phyloP scores from a whole-genome alignment of 1,140 invertebrate species.

The Lepidotrigona ventralis region DNA sequence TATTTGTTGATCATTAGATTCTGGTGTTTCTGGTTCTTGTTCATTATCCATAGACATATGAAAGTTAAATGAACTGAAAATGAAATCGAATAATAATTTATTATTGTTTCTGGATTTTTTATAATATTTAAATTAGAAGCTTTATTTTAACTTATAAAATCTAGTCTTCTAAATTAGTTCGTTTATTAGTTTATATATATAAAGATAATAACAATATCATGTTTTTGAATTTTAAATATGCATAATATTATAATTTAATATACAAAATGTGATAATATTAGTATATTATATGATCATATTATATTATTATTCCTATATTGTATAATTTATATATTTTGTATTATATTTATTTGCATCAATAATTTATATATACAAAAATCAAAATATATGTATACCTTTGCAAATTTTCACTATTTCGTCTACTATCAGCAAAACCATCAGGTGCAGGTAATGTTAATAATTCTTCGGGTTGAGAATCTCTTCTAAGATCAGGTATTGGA shows the following conservation, averaged over 20 bases:
- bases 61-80: slow-evolving; percentile 70
- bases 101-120: slow-evolving; percentile 15
- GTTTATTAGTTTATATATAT: neutral
- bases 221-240: neutral
- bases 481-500: slow-evolving; percentile 84
- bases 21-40: slow-evolving; percentile 40
- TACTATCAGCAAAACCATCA: slow-evolving; percentile 87
- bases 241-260: neutral
- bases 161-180: neutral
- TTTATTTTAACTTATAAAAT: neutral
- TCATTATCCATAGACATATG: slow-evolving; percentile 51
- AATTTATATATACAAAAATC: slow-evolving; percentile 22
- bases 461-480: slow-evolving; percentile 83
- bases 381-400: slow-evolving; percentile 73
- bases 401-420: slow-evolving; percentile 84
- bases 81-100: slow-evolving; percentile 10
- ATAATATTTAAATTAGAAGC: neutral
- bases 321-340: neutral
- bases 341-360: neutral
- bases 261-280: too few relatives aligned
- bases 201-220: neutral
- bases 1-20: slow-evolving; percentile 54
- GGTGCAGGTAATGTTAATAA: slow-evolving; percentile 85
- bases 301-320: neutral
- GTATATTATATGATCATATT: too few relatives aligned